Base-by-base conservation (phyloP, 53 echinoderm and acorn worm genomes). In the Mesocentrotus franciscanus region DNA sequence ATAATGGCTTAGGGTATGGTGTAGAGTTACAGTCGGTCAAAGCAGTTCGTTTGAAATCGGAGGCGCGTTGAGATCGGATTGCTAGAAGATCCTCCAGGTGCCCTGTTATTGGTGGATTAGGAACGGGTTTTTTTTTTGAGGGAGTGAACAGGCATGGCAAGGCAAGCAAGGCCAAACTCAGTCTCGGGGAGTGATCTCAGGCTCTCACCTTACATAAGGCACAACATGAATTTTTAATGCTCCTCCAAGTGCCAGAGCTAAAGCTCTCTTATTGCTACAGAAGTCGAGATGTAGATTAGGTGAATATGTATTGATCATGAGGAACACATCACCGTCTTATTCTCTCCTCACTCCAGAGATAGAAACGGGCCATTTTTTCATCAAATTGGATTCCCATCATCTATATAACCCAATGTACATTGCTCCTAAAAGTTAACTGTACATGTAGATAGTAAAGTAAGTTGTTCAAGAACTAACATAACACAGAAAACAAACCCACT, bases 21-120 rank as follows among this genome's bases (percentile, higher is more conserved):
- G 93, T 93, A 93, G 93, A 78, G 93, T 93, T 93, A 79, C 93
- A 9, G 79, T 58, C 93, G 93, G 81, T 93, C 79, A 57, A 33
- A 81, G 93, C 93, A 58, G 57, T 93, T 93, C 93, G 93, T 93
- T 93, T 93, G 93, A 93, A 93, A 93, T 81, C 60, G 62, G 81
- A 93, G 81, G 93, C 81, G 93, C 61, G 59, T 55, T 9, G 60
- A 78, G 93, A 93, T 93, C 79, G 81, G 58, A 81, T 93, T 81
- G 79, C 93, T 33, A 18, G 27, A 8, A 33, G 33, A 81, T 78
- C 79, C 93, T 93, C 79, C 93, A 93, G 93, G 93, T 93, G 83
- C 81, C 81, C 56, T 93, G 93, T 93, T 93, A 93, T 93, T 93
- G 93, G 93, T 93, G 93, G 93, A 93, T 93, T 93, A 79, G 93